Base-by-base conservation (phyloP, 2,888 invertebrate species). In the Coelopa pilipes region DNA sequence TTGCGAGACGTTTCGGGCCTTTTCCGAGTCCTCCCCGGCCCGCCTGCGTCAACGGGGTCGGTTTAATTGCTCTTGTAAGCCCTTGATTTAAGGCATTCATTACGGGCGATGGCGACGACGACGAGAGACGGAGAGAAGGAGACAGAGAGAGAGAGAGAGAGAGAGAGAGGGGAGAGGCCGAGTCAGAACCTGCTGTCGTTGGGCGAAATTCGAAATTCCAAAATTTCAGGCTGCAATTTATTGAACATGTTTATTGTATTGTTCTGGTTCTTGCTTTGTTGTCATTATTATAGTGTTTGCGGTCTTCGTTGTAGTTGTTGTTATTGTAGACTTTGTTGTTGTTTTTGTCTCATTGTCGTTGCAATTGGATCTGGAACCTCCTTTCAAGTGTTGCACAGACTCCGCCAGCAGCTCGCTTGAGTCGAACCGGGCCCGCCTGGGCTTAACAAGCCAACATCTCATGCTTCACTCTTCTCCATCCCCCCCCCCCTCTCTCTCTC, bases 181-280 rank as follows among this genome's bases (percentile, higher is more conserved):
- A 57, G 57, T 4, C 11, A n/a, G 57, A 57, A 57, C 57, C 15
- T 57, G 57, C 57, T 57, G 57, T 12, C 57, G 17, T 12, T 57
- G 57, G 21, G 11, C 15, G 17, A 57, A 57, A 57, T n/a, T 11
- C 7, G 57, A 57, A 57, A 57, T 57, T 57, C 19, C 57, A 57
- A 21, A 57, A 57, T n/a, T 19, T 17, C 21, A 19, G 1, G 21
- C 57, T 21, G 21, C 17, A 57, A 57, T 57, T 57, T 57, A 57
- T 57, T 57, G 57, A n/a, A 57, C 57, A 57, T 57, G 57, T 57
- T 57, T 57, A 21, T 57, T 57, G 57, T 57, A 34, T 34, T 55
- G 17, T 57, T 57, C n/a, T 57, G 15, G 57, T 21, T 21, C 17
- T 4, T 34, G 34, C 7, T 34, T 34, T 34, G 34, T 34, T 34